Evolutionary conservation across 2,797 vertebrate genomes (phyloP), one percentile per base, ranked within the genome.

Genomic region (Brachyalestes nurse): DNA sequence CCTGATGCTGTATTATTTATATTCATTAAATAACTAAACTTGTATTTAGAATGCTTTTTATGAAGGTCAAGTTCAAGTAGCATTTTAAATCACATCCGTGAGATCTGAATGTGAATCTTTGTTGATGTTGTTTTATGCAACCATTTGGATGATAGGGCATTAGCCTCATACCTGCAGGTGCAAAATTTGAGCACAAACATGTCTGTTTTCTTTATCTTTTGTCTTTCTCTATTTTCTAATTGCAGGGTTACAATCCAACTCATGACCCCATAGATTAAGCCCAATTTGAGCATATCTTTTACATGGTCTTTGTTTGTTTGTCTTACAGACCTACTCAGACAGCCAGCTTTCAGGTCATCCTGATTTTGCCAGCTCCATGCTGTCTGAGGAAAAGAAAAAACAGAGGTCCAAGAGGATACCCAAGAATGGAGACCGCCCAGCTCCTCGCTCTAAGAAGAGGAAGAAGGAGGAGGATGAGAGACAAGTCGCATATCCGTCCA

Each of bases 381-480:
- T 96, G 79, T 92, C 93, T 4, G 97, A 96, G 72, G 97, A 98
- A 84, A 96, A 94, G 90, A 99, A 98, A 93, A 99, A 97, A 77
- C 97, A 96, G 81, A 94, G 97, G 81, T 98, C 94, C 86, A 99
- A 99, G 84, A 91, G 97, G 67, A 88, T 95, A 16, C 97, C 95
- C 4, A 97, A 96, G 88, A 92, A 94, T 0, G 94, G 95, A 49
- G 98, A 98, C 84, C 98, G 97, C 84, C 95, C 96, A 6, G 91
- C 94, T 1, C 96, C 97, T 60, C 96, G 98, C 58, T 97, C 97
- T 82, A 99, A 99, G 91, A 99, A 97, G 88, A 96, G 97, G 76
- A 99, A 96, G 88, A 99, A 99, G 88, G 98, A 99, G 8, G 97
- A 96, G n/a, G 97, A 98, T 21, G 97, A 97, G 80, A 96, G 96